Evolutionary conservation across 2,797 vertebrate species (phyloP), one percentile per base, ranked within the genome.

Genomic region (Ciconia nigra): DNA sequence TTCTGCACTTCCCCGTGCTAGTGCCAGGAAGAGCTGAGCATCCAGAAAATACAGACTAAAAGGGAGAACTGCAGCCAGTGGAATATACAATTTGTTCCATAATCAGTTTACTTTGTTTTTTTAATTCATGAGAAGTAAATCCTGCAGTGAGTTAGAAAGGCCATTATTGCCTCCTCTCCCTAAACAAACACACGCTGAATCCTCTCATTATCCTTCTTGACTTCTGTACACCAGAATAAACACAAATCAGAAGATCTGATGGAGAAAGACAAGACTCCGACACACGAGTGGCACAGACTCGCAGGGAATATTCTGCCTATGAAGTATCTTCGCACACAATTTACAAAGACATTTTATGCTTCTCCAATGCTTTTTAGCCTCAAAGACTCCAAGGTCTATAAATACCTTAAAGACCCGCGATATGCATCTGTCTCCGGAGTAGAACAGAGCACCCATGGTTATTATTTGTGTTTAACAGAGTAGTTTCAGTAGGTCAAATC

Each of bases 51-150:
- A 8, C 21, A 35, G 19, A 26, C 3, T 2, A 5, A 35, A 65
- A 85, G 61, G 54, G 26, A 85, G 47, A 20, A 4, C 51, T 16
- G 76, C 63, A 88, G 83, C 46, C 51, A 5, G 35, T 0, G 11
- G 84, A 91, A 82, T 4, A 37, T 14, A 31, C 71, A 9, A 19
- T 82, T 89, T 65, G 67, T n/a, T 65, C 93, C 57, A 3, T 89
- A 87, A 96, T 96, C 96, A 89, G 92, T 97, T 96, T 91, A 87
- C 95, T 97, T 76, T 94, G 86, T 62, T 96, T 95, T 95, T 95
- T 69, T 85, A 96, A 95, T 97, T 96, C 93, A 83, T 80, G 92
- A 96, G 95, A 83, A 88, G 93, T 93, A 94, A 96, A 97, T 83
- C 97, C 94, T 96, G 95, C 89, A 74, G 92, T 14, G 81, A 95